Conservation (phyloP, 2,888 invertebrate genomes). For the Galerucella pusilla region DNA sequence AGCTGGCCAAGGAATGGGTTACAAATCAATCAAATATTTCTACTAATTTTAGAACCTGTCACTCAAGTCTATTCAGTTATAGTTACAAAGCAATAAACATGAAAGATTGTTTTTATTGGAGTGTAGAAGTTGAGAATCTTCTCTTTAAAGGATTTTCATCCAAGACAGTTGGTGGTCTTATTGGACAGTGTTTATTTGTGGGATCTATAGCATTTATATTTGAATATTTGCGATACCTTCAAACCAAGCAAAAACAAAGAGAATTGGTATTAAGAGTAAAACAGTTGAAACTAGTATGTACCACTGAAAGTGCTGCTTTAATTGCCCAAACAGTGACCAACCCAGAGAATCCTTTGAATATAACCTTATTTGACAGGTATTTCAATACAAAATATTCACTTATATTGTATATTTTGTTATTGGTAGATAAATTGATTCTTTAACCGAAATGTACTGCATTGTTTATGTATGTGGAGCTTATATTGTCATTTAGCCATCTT, state of each 20-base stretch:
- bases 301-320: slow-evolving; percentile 65
- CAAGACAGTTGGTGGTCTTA: slow-evolving; percentile 67
- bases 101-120: slow-evolving; percentile 52
- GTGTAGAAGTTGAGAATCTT: slow-evolving; percentile 72
- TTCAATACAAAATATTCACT: not conserved
- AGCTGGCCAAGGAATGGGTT: not conserved
- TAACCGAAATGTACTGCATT: too few species aligned
- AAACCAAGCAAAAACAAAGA: slow-evolving; percentile 64
- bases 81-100: slow-evolving; percentile 3
- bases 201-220: slow-evolving; percentile 71
- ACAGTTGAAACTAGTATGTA: slow-evolving; percentile 59
- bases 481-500: too few species aligned
- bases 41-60: too few species aligned
- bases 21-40: not conserved
- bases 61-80: not conserved
- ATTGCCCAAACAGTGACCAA: slow-evolving; percentile 58
- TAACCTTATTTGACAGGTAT: slow-evolving; percentile 49
- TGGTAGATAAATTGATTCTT: not conserved
- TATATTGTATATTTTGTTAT: too few species aligned
- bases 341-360: slow-evolving; percentile 54
- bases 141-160: slow-evolving; percentile 73
- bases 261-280: slow-evolving; percentile 60
- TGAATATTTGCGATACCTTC: slow-evolving; percentile 69
- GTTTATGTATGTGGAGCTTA: too few species aligned
- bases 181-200: slow-evolving; percentile 71